These are phyloP conservation scores for Perca schrenkii DNA, from an alignment of 2,113 vertebrate species.

Conservation along the genomic window DNA sequence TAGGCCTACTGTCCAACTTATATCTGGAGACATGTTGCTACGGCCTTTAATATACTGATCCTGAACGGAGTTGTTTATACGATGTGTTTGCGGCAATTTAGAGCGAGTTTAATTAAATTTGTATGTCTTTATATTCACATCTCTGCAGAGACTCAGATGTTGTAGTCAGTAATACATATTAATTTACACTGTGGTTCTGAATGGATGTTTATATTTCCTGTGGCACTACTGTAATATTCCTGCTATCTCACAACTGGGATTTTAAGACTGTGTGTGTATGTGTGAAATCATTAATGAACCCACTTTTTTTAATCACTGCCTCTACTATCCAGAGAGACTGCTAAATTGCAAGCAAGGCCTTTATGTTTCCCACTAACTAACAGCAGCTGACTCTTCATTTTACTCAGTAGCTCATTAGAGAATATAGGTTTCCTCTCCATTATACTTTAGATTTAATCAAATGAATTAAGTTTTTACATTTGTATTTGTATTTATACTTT, in stretches of 20 bases:
- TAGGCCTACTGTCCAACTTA: too few relatives aligned
- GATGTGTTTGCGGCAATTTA: background rate
- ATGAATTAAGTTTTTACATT: too few relatives aligned
- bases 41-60: background rate
- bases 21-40: too few relatives aligned
- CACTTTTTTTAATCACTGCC: background rate
- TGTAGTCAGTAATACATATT: background rate
- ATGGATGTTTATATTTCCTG: background rate
- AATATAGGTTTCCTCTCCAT: too few relatives aligned
- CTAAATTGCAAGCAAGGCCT: background rate
- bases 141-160: background rate
- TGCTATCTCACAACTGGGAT: background rate
- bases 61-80: background rate
- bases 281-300: background rate
- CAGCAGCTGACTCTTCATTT: conserved; percentile 10
- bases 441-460: too few relatives aligned
- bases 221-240: background rate
- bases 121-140: background rate
- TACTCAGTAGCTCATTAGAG: background rate
- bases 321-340: background rate
- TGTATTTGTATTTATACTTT: background rate
- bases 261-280: background rate
- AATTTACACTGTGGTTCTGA: background rate
- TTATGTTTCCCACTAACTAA: background rate
- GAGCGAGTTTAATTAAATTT: background rate